Conservation (phyloP, 2,113 vertebrate species). For the Urocolius indicus region DNA sequence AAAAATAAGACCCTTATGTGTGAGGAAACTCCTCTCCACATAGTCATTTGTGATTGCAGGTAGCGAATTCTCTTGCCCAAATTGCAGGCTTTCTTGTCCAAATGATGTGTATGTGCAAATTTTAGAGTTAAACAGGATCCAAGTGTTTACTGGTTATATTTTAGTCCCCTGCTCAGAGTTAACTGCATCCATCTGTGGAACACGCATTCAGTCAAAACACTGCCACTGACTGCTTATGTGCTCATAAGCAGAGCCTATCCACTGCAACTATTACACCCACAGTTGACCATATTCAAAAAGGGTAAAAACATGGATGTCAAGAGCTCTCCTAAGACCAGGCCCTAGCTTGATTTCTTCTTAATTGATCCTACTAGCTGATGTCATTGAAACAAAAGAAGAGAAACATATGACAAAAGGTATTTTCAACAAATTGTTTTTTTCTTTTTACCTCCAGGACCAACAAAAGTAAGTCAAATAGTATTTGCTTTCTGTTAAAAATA, state of each 20-base stretch:
- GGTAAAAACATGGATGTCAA: background rate
- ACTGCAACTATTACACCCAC: background rate
- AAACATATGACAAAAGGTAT: background rate
- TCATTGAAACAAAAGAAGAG: background rate
- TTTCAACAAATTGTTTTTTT: background rate
- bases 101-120: background rate
- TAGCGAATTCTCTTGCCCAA: background rate
- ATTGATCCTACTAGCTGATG: background rate
- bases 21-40: background rate
- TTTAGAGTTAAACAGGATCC: background rate
- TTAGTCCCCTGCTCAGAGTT: background rate
- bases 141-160: background rate
- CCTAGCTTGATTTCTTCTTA: background rate
- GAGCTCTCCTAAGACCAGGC: background rate
- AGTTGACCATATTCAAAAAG: background rate
- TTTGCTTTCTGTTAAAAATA: background rate
- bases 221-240: background rate
- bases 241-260: background rate
- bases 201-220: background rate
- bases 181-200: background rate
- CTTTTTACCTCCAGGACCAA: background rate
- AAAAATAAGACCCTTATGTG: background rate
- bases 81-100: slow-evolving; percentile 2
- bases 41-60: background rate
- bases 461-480: background rate